Percentiles rank a stretch among this genome's conserved stretches.
Conservation (phyloP, 1,140 invertebrate genomes). For the Mesaphorura yosii region DNA sequence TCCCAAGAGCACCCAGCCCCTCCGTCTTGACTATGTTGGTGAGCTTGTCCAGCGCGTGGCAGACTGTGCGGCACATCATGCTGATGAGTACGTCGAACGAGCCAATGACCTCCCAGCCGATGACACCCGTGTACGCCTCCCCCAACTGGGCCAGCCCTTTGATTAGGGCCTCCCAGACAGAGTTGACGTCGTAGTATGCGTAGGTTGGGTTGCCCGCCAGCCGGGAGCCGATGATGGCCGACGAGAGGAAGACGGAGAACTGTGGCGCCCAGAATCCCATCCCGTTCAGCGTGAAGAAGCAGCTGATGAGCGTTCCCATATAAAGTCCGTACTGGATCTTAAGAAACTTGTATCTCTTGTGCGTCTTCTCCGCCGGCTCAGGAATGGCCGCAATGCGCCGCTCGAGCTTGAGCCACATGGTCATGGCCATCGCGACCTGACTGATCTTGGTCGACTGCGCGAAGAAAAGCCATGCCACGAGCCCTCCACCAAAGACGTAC, state of each 20-base stretch:
- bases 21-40: not conserved
- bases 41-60: not conserved
- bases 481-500: not conserved
- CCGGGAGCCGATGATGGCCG: no score
- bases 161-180: not conserved
- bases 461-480: not conserved
- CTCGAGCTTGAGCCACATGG: not conserved
- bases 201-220: no score
- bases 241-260: slow-evolving; percentile 3
- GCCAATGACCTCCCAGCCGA: not conserved
- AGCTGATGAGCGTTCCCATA: no score
- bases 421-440: not conserved
- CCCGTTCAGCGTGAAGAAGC: not conserved
- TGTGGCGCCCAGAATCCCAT: not conserved
- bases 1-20: not conserved
- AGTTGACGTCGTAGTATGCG: not conserved
- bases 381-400: no score
- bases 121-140: not conserved
- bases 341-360: not conserved
- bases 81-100: not conserved
- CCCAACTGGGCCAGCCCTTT: not conserved
- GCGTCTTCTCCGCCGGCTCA: no score
- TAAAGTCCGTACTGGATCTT: not conserved
- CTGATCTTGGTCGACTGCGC: not conserved
- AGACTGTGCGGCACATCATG: slow-evolving; percentile 6